phyloP scores from a whole-genome alignment of 2,113 vertebrate genomes.

The Ceyx cyanopectus region DNA sequence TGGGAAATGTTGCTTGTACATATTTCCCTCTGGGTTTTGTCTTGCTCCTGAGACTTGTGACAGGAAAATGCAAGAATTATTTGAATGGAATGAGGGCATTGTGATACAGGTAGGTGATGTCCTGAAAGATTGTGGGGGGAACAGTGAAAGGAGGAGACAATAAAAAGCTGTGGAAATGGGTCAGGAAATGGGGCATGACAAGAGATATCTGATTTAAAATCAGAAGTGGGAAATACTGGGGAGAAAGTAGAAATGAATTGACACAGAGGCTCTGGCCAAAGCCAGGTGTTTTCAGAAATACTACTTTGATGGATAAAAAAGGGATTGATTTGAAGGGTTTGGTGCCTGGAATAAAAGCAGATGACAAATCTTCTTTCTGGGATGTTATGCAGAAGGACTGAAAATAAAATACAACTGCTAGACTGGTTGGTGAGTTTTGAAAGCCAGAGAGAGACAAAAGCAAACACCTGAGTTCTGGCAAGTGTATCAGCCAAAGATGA shows the following conservation, averaged over 20 bases:
- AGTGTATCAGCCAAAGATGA: not conserved
- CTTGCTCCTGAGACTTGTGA: not conserved
- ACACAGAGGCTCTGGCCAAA: not conserved
- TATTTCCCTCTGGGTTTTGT: not conserved
- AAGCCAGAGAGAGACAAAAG: not conserved
- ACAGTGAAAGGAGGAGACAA: not conserved
- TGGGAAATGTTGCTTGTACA: not conserved
- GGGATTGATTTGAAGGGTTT: not conserved
- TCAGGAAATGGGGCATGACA: not conserved
- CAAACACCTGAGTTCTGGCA: not conserved
- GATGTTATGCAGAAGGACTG: not conserved
- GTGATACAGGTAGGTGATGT: not conserved
- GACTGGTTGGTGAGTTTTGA: not conserved
- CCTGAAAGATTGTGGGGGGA: not conserved
- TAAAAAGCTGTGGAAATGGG: not conserved
- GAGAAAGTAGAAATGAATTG: not conserved
- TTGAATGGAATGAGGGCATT: not conserved
- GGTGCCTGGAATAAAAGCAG: not conserved
- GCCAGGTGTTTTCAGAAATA: not conserved
- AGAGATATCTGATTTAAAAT: not conserved
- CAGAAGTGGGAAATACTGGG: not conserved
- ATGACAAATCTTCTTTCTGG: not conserved
- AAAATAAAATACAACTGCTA: not conserved
- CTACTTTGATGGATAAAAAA: not conserved
- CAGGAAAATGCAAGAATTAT: not conserved